Conservation (phyloP, 2,797 vertebrate genomes). For the Halcyon badia region DNA sequence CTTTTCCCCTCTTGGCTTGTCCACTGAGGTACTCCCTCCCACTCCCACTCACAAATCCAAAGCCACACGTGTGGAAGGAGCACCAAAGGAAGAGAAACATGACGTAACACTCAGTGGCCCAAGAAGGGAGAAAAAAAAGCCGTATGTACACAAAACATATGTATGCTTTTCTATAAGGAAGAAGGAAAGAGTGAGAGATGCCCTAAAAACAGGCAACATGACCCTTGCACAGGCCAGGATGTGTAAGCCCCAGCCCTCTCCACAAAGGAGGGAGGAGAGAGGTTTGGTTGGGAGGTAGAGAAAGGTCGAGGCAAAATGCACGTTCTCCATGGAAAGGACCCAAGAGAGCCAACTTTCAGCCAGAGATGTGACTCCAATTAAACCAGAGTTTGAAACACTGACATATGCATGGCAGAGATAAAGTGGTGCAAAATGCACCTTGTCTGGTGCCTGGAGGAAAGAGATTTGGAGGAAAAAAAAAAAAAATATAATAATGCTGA, state of each 20-base stretch:
- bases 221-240: neutral
- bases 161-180: neutral
- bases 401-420: neutral
- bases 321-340: neutral
- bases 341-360: neutral
- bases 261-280: neutral
- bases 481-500: neutral
- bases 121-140: neutral
- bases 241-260: neutral
- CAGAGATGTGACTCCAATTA: neutral
- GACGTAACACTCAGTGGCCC: neutral
- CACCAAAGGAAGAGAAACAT: fast-evolving
- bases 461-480: neutral
- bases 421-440: neutral
- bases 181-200: neutral
- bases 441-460: neutral
- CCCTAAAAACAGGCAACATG: neutral
- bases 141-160: neutral
- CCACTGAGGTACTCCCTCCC: neutral
- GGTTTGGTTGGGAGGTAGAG: neutral
- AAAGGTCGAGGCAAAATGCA: neutral
- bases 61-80: fast-evolving
- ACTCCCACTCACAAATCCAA: neutral
- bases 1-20: neutral
- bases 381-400: neutral